Evolutionary conservation across 1,140 invertebrate genomes (phyloP).

Genomic region (Branchinecta lynchi): DNA sequence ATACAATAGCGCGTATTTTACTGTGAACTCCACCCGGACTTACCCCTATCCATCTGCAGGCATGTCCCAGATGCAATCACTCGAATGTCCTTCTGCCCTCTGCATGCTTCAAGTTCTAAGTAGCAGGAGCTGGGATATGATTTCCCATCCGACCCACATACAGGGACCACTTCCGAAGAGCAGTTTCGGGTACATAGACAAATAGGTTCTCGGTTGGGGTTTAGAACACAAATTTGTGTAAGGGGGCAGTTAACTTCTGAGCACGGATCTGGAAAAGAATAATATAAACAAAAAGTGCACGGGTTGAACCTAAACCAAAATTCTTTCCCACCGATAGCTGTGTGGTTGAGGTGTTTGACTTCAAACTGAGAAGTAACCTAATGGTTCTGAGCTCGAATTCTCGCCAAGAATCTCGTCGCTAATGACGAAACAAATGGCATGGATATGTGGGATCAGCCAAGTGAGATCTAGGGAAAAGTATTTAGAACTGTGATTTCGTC

Average conservation of each 20-base stretch:
- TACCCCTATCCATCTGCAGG: conserved; percentile 2
- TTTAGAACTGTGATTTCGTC: too few relatives aligned
- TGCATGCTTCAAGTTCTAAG: conserved; percentile 34
- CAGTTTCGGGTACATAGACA: neutral
- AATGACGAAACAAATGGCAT: too few relatives aligned
- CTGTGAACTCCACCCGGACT: neutral
- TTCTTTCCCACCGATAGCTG: too few relatives aligned
- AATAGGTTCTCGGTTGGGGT: neutral
- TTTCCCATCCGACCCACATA: conserved; percentile 42
- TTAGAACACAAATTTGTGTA: neutral
- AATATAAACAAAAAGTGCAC: too few relatives aligned
- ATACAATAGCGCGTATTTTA: too few relatives aligned
- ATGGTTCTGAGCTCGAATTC: too few relatives aligned
- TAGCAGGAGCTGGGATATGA: conserved; percentile 41
- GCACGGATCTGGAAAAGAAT: neutral
- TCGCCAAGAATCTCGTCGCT: too few relatives aligned
- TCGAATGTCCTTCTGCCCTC: conserved; percentile 32
- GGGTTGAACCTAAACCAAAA: too few relatives aligned
- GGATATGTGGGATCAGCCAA: too few relatives aligned
- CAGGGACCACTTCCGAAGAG: conserved; percentile 31
- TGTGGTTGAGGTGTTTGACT: too few relatives aligned
- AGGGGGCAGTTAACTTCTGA: neutral
- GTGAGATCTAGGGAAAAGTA: too few relatives aligned
- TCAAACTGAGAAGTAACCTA: too few relatives aligned
- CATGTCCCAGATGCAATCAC: conserved; percentile 37